phyloP scores from a whole-genome alignment of 2,888 invertebrate species.

The Girardia tigrina region DNA sequence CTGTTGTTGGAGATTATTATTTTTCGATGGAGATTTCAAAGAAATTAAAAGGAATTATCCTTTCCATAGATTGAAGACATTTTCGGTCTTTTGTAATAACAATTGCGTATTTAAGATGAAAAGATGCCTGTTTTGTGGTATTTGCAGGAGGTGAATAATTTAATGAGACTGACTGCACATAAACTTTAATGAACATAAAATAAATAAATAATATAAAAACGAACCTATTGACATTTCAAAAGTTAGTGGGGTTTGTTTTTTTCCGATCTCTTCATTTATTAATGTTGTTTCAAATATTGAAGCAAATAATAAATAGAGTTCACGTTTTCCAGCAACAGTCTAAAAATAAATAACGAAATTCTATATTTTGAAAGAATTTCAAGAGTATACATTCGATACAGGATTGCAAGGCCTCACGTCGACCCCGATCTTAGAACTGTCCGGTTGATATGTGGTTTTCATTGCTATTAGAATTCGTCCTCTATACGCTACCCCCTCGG shows the following conservation, averaged over 20 bases:
- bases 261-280: neutral
- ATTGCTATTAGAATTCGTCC: neutral
- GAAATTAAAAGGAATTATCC: too few species aligned
- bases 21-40: too few species aligned
- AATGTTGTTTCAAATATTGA: neutral
- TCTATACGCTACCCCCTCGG: neutral
- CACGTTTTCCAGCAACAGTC: constrained; percentile 5
- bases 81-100: too few species aligned
- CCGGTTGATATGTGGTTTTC: neutral
- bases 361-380: neutral
- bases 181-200: too few species aligned
- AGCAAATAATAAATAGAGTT: neutral
- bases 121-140: too few species aligned
- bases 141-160: too few species aligned
- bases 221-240: neutral
- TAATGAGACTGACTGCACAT: too few species aligned
- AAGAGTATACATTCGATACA: neutral
- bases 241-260: neutral
- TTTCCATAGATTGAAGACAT: too few species aligned
- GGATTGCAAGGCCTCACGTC: constrained; percentile 12
- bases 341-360: neutral
- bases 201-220: too few species aligned
- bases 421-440: neutral
- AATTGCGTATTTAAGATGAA: too few species aligned
- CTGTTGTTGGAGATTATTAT: too few species aligned